Base-by-base conservation (phyloP, 2,888 invertebrate genomes). In the Galeruca laticollis region DNA sequence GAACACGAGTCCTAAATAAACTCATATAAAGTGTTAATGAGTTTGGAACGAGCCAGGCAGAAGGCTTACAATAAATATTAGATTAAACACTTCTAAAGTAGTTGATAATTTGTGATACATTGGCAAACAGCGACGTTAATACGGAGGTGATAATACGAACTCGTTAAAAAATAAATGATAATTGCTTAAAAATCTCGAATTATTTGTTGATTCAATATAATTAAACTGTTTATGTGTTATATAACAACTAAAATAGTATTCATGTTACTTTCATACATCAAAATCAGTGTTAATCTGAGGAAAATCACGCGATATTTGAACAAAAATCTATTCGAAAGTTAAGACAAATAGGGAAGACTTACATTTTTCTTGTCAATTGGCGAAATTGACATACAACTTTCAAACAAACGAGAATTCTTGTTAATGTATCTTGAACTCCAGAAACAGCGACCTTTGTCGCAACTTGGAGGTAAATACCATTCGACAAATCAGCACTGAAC, bases 1-100 rank as follows among this genome's bases (percentile, higher is more conserved):
- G 52, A 15, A 52, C 52, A 26, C 52, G 52, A 52, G 52, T 26
- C 52, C 52, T 52, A 52, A 52, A 26, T 26, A 52, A 52, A 52
- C 52, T 52, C n/a, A 52, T 26, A 26, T 26, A 26, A 52, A 6
- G 52, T 26, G 52, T 26, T 52, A 52, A 52, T 26, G 52, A 52
- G 52, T 13, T 52, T 52, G 52, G 52, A 52, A 52, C 52, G 52
- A 52, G 52, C 52, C 52, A 52, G 26, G 51, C 21, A 51, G 51
- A 20, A 13, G 18, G 26, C 26, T 52, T 5, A 52, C 26, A 52
- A 26, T 52, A 21, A 52, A 52, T 52, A 52, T 52, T 52, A 52
- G 52, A 21, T 4, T 52, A 21, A 26, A 52, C 26, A 52, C 20
- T 52, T 52, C 15, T 52, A 52, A 52, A 52, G 26, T 26, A 52